These are phyloP conservation scores for Tarsius wallacei DNA, from an alignment of 2,797 vertebrate genomes.

Conservation along the genomic window DNA sequence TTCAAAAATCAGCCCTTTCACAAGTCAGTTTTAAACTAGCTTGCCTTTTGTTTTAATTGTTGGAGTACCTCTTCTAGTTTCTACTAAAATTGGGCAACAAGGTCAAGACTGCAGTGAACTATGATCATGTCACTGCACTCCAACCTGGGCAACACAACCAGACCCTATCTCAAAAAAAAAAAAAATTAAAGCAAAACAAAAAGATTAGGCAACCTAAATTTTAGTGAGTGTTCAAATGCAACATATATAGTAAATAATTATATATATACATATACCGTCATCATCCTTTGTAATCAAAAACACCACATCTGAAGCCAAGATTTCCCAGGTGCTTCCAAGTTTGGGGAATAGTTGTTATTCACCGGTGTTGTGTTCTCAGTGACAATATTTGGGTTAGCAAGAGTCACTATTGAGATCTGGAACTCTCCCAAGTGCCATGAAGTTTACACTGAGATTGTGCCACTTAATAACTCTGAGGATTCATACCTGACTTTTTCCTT, in stretches of 20 bases:
- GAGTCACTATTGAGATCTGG: slow-evolving; percentile 11
- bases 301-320: background rate
- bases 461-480: slow-evolving; percentile 34
- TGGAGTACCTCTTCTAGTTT: slow-evolving; percentile 27
- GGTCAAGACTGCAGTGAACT: no score
- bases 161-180: no score
- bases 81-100: slow-evolving; percentile 49
- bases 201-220: slow-evolving; percentile 54
- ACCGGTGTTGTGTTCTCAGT: slow-evolving; percentile 44
- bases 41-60: slow-evolving; percentile 31
- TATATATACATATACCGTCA: slow-evolving; percentile 1
- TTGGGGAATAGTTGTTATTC: slow-evolving; percentile 66
- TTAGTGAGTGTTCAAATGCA: slow-evolving; percentile 64
- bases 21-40: background rate
- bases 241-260: slow-evolving; percentile 51
- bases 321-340: slow-evolving; percentile 40
- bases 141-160: no score
- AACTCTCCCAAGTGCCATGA: slow-evolving; percentile 25
- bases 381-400: slow-evolving; percentile 61
- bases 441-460: slow-evolving; percentile 64
- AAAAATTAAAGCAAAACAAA: background rate
- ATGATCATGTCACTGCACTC: no score
- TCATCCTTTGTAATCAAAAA: slow-evolving; percentile 38
- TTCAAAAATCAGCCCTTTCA: slow-evolving; percentile 16
- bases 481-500: slow-evolving; percentile 39